phyloP scores from a whole-genome alignment of 2,888 invertebrate species.

The Oscheius sp. region DNA sequence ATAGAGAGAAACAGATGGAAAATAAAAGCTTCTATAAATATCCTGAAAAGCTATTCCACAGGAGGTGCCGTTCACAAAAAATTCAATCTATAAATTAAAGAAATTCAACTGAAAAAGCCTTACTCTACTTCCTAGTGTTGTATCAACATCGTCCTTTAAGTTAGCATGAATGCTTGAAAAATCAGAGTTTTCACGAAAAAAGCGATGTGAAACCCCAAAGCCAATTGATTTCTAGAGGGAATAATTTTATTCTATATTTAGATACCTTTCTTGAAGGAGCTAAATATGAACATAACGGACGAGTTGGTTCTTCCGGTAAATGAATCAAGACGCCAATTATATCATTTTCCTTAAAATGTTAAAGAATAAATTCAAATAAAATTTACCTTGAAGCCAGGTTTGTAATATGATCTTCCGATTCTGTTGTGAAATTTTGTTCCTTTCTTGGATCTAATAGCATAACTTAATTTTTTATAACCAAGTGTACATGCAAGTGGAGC shows the following conservation, averaged over 20 bases:
- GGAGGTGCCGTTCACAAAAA: not conserved
- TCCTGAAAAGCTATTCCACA: not conserved
- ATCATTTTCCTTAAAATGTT: not conserved
- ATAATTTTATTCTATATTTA: not conserved
- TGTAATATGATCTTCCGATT: not conserved
- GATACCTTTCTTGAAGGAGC: not conserved
- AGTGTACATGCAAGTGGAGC: not conserved
- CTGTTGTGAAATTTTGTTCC: constrained; percentile 1
- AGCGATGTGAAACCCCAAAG: too few species aligned
- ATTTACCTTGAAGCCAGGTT: not conserved
- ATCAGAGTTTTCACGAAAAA: too few species aligned
- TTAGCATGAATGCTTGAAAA: too few species aligned
- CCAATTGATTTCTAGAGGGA: too few species aligned
- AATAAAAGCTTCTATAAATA: not conserved
- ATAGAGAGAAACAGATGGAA: not conserved
- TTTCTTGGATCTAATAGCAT: not conserved
- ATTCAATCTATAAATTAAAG: not conserved
- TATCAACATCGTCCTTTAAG: too few species aligned
- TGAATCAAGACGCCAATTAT: not conserved
- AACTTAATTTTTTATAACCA: not conserved
- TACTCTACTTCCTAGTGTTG: constrained; percentile 5
- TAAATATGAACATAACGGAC: too few species aligned
- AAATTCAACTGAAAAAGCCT: not conserved
- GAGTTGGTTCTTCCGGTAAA: not conserved
- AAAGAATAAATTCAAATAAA: not conserved